phyloP scores from a whole-genome alignment of 2,797 vertebrate genomes.

The Protonibea diacanthus region DNA sequence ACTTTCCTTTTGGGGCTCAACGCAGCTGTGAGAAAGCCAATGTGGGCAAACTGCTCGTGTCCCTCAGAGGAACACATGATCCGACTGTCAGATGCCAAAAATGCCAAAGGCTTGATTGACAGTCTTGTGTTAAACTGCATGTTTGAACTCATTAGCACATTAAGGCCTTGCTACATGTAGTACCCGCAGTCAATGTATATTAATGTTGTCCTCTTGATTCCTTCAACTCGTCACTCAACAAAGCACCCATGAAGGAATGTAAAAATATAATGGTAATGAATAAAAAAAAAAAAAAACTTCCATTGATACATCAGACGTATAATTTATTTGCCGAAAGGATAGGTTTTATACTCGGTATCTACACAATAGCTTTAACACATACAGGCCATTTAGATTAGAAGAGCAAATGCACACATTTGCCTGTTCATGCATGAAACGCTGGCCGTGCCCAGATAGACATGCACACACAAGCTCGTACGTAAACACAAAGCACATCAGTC shows the following conservation, averaged over 20 bases:
- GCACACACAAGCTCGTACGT: neutral
- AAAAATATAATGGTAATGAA: slow-evolving; percentile 14
- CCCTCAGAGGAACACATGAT: slow-evolving; percentile 79
- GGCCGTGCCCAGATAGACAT: slow-evolving; percentile 19
- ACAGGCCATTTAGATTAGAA: neutral
- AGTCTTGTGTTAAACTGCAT: slow-evolving; percentile 82
- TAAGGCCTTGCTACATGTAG: slow-evolving; percentile 65
- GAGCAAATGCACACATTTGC: slow-evolving; percentile 7
- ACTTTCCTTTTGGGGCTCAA: slow-evolving; percentile 42
- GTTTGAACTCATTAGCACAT: slow-evolving; percentile 85
- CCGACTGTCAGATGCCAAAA: slow-evolving; percentile 82
- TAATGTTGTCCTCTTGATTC: slow-evolving; percentile 65
- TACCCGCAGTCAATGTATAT: slow-evolving; percentile 68
- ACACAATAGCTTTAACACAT: neutral
- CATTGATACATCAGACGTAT: slow-evolving; percentile 8
- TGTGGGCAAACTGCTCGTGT: slow-evolving; percentile 77
- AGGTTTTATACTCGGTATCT: neutral
- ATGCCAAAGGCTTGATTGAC: slow-evolving; percentile 85
- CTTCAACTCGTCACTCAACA: slow-evolving; percentile 52
- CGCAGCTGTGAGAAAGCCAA: slow-evolving; percentile 62
- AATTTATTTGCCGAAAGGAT: neutral
- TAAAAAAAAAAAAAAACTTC: neutral
- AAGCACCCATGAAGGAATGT: slow-evolving; percentile 23
- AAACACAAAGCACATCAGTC: slow-evolving; percentile 66
- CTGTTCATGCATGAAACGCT: slow-evolving; percentile 15